These are phyloP conservation scores for Argyresthia goedartella DNA, from an alignment of 2,888 invertebrate genomes.

Conservation along the genomic window DNA sequence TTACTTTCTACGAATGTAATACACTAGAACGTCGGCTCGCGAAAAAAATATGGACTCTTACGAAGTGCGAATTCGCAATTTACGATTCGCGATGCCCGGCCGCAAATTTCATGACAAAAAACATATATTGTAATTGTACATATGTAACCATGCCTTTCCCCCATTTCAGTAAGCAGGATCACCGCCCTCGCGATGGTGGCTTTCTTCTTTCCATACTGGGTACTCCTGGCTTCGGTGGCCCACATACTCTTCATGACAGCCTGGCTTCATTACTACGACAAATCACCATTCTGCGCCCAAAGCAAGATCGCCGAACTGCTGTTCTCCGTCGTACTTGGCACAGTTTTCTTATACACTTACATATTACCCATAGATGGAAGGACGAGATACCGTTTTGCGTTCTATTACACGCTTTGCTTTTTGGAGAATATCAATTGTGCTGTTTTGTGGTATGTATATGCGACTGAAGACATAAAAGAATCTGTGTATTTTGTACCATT, in stretches of 20 bases:
- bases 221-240: conserved; percentile 72
- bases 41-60: too few relatives aligned
- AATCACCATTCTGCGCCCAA: conserved; percentile 77
- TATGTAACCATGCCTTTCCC: conserved; percentile 1
- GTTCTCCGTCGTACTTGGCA: conserved; percentile 82
- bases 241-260: conserved; percentile 84
- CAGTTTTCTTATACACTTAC: conserved; percentile 89
- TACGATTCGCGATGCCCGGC: too few relatives aligned
- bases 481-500: conserved; percentile 74
- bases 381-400: conserved; percentile 77
- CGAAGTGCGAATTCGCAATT: too few relatives aligned
- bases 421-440: conserved; percentile 77
- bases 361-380: conserved; percentile 85
- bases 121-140: not conserved
- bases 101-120: too few relatives aligned
- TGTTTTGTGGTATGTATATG: conserved; percentile 72
- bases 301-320: conserved; percentile 72
- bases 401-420: conserved; percentile 78
- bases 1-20: too few relatives aligned
- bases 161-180: conserved; percentile 81
- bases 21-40: too few relatives aligned
- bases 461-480: conserved; percentile 45
- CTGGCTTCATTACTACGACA: conserved; percentile 78
- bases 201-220: conserved; percentile 76
- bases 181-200: conserved; percentile 84